Evolutionary conservation across 2,888 invertebrate species (phyloP).

Genomic region (Schrankia costaestrigalis): DNA sequence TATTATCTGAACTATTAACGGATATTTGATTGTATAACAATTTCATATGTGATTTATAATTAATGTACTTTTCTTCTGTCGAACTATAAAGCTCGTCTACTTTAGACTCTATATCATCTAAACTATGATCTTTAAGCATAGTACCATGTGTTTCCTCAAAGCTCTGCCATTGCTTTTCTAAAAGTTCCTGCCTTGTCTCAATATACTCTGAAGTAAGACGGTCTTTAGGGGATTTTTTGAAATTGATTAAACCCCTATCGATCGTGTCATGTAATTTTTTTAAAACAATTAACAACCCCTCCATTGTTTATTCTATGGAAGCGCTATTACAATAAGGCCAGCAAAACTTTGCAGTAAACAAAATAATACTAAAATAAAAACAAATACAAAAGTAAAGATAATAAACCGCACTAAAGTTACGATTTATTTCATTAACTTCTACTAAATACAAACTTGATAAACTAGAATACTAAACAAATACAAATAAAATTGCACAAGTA

Average conservation of each 20-base stretch:
- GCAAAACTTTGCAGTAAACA: too few species aligned
- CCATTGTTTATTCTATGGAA: not conserved
- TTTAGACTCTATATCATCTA: not conserved
- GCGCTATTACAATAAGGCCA: too few species aligned
- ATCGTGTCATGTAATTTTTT: not conserved
- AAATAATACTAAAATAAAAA: too few species aligned
- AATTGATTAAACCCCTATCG: not conserved
- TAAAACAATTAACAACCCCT: slow-evolving; percentile 1
- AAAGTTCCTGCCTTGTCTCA: slow-evolving; percentile 1
- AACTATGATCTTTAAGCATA: not conserved
- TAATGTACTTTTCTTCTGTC: slow-evolving; percentile 1
- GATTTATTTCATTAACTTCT: too few species aligned
- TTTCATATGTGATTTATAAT: slow-evolving; percentile 1
- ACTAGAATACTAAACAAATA: too few species aligned
- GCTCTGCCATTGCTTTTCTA: not conserved
- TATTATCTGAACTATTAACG: not conserved
- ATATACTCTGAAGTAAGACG: not conserved
- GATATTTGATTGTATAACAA: not conserved
- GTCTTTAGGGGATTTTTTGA: slow-evolving; percentile 1
- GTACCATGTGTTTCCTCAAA: not conserved
- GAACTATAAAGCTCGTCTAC: not conserved
- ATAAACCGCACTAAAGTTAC: too few species aligned
- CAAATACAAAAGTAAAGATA: too few species aligned
- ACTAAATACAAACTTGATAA: too few species aligned
- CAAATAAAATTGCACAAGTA: too few species aligned